A percentile compares a stretch with the other conserved stretches of the same genome.
Conservation (phyloP, 2,797 vertebrate species). For the Sus cebifrons region DNA sequence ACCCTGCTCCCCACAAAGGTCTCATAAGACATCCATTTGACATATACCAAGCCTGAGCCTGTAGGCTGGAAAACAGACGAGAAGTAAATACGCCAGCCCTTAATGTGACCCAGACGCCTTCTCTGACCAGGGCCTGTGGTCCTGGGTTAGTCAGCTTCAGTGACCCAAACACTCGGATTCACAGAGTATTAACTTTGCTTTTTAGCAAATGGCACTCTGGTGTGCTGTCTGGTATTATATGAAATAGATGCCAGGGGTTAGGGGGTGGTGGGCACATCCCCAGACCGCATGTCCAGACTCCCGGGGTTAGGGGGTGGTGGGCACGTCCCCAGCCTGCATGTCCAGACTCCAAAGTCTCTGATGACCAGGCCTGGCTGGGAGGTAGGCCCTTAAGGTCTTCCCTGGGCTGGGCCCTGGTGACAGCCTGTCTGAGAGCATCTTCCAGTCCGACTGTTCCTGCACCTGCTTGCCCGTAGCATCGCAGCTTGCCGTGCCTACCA, state of each 20-base stretch:
- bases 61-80: not conserved
- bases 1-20: not conserved
- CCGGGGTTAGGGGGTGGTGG: not conserved
- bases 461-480: too few species aligned
- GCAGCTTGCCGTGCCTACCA: fast-evolving
- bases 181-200: not conserved
- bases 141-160: not conserved
- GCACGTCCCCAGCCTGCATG: not conserved
- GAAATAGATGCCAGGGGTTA: not conserved
- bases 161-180: not conserved
- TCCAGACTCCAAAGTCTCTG: not conserved
- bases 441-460: not conserved
- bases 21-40: not conserved
- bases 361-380: not conserved
- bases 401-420: not conserved
- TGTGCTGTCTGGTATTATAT: fast-evolving
- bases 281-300: not conserved
- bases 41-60: not conserved
- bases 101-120: not conserved
- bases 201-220: not conserved
- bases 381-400: not conserved
- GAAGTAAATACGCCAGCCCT: not conserved
- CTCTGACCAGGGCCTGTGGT: not conserved
- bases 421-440: not conserved
- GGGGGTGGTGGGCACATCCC: not conserved